Base-by-base conservation (phyloP, 2,888 invertebrate species). In the Syrista parreyssii region DNA sequence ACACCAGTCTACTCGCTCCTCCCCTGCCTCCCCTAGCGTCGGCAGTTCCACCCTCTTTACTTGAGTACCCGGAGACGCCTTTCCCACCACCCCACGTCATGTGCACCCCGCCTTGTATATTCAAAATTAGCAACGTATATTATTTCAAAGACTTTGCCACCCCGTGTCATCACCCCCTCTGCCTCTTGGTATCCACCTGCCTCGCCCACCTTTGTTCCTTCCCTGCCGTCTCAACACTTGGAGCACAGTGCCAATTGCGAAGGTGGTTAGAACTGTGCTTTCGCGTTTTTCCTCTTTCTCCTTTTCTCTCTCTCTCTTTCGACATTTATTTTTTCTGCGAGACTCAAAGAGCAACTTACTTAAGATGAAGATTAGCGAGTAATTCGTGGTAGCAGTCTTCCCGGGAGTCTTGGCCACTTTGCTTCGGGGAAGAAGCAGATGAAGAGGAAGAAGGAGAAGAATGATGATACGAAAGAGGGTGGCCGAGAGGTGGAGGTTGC, bases 71-170 rank as follows among this genome's bases (percentile, higher is more conserved):
- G 40, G 15, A 40, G 15, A 40, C 40, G 40, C 40, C 40, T 40
- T 40, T 40, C 40, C 40, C 12, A 15, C 15, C 40, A 40, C 15
- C 40, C 40, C 82, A 83, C 84, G 84, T 83, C 83, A 82, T 80
- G 73, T 80, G 77, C 82, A 82, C 76, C 78, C 76, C 78, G 77
- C 82, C 77, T 76, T 75, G 80, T 79, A 79, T 77, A 76, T 80
- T 80, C 74, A 72, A 82, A 82, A 81, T 83, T 83, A 82, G 79
- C 80, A 79, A 76, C 82, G 82, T 83, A 79, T 82, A 81, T 81
- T 82, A 82, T 82, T 82, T 81, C 80, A 75, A 79, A 40, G 40
- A 40, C 15, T 40, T 40, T 40, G 40, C 40, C 40, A 36, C 12
- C 36, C 36, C 12, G 36, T 12, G 36, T 36, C 35, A 0, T 0